A percentile compares a stretch with the other conserved stretches of the same genome.
These are phyloP conservation scores for Cryptus armator DNA, from an alignment of 2,888 invertebrate species.

Conservation along the genomic window DNA sequence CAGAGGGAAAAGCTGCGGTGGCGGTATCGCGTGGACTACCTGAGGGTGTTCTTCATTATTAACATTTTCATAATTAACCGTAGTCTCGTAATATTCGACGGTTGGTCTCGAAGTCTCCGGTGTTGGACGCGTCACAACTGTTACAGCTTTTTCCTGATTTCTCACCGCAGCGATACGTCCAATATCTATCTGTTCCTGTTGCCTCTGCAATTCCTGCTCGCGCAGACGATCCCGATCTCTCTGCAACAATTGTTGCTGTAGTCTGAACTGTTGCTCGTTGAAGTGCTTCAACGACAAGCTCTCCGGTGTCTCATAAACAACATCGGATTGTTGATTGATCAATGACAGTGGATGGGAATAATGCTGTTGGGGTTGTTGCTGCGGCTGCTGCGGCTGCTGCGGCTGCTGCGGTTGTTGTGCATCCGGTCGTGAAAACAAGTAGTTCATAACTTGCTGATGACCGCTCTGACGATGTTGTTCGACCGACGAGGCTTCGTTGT, in stretches of 20 bases:
- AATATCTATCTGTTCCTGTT: slow-evolving; percentile 69
- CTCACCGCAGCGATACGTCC: slow-evolving; percentile 32
- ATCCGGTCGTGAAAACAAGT: slow-evolving; percentile 76
- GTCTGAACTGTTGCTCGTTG: slow-evolving; percentile 82
- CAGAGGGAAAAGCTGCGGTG: slow-evolving; percentile 38
- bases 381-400: slow-evolving; percentile 28
- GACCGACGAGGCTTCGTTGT: slow-evolving; percentile 66
- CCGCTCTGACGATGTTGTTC: slow-evolving; percentile 55
- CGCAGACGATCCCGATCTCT: slow-evolving; percentile 80
- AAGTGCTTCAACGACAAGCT: slow-evolving; percentile 83
- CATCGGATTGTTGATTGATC: slow-evolving; percentile 74
- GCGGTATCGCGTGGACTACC: slow-evolving; percentile 34
- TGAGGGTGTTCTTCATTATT: slow-evolving; percentile 70
- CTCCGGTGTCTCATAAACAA: slow-evolving; percentile 82
- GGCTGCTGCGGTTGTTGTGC: slow-evolving; percentile 72
- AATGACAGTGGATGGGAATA: slow-evolving; percentile 60
- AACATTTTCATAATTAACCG: slow-evolving; percentile 69
- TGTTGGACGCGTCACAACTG: slow-evolving; percentile 52
- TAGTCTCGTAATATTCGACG: slow-evolving; percentile 71
- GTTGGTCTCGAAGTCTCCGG: slow-evolving; percentile 68
- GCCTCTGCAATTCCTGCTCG: slow-evolving; percentile 80
- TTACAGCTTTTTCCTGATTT: slow-evolving; percentile 49
- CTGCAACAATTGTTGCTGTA: slow-evolving; percentile 81
- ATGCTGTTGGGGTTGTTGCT: slow-evolving; percentile 57
- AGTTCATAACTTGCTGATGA: slow-evolving; percentile 74